Percentiles rank a stretch among this genome's conserved stretches.
phyloP scores from a whole-genome alignment of 2,113 vertebrate species.

The Callipepla californica region DNA sequence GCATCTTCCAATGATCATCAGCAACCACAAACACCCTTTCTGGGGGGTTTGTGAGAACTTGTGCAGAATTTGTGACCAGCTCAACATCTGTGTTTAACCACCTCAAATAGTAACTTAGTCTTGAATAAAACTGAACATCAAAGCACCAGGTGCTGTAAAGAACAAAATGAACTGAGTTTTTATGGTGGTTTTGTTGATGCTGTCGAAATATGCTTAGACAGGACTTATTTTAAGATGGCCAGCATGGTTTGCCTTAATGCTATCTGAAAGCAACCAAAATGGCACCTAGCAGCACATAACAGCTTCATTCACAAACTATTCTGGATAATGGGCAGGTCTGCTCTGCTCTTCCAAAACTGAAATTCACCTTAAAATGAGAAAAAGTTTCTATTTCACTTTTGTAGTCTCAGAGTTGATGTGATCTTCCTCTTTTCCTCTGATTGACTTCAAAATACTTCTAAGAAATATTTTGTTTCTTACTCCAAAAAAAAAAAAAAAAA shows the following conservation, averaged over 20 bases:
- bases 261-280: background rate
- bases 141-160: background rate
- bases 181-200: background rate
- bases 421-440: background rate
- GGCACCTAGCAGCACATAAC: background rate
- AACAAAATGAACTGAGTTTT: background rate
- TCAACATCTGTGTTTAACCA: background rate
- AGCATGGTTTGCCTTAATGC: background rate
- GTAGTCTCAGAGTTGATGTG: background rate
- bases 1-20: background rate
- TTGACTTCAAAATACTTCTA: conserved; percentile 9
- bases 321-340: background rate
- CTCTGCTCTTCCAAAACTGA: background rate
- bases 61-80: background rate
- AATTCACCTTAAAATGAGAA: background rate
- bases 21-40: background rate
- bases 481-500: conserved; percentile 8
- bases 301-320: background rate
- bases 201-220: background rate
- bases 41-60: background rate
- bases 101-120: background rate
- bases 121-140: background rate
- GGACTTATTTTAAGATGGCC: background rate
- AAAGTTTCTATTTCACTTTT: background rate
- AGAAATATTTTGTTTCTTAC: conserved; percentile 8